These are phyloP conservation scores for Drosophila yakuba DNA, from an alignment of 1,140 invertebrate genomes.

Conservation along the genomic window DNA sequence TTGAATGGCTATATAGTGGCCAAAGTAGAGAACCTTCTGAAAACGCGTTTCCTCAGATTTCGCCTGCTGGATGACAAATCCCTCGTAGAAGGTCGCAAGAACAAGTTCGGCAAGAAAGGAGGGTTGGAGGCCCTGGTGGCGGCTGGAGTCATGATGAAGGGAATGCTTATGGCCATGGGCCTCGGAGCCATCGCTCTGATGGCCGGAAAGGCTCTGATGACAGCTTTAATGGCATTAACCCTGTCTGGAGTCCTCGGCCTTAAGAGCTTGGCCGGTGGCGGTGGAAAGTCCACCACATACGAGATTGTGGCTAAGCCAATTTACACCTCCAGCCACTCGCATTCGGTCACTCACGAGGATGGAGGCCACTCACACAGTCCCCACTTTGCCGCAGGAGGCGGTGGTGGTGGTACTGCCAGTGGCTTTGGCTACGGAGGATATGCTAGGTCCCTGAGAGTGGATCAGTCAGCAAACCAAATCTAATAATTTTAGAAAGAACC, in stretches of 20 bases:
- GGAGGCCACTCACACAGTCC: conserved; percentile 85
- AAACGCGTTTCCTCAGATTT: conserved; percentile 90
- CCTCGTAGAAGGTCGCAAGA: conserved; percentile 87
- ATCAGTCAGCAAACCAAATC: conserved; percentile 57
- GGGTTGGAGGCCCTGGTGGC: conserved; percentile 87
- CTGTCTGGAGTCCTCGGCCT: conserved; percentile 91
- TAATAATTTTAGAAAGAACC: conserved; percentile 32
- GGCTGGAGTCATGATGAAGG: conserved; percentile 88
- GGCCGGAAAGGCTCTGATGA: conserved; percentile 94
- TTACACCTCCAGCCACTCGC: conserved; percentile 89
- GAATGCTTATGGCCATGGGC: conserved; percentile 90
- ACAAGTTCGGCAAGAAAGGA: conserved; percentile 86
- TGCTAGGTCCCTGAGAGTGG: conserved; percentile 77
- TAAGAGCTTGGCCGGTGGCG: conserved; percentile 89
- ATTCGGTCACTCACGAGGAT: conserved; percentile 89
- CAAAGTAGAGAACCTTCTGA: conserved; percentile 89
- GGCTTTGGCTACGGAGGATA: conserved; percentile 86
- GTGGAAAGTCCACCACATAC: conserved; percentile 91
- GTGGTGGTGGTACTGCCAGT: conserved; percentile 86
- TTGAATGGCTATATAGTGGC: conserved; percentile 90
- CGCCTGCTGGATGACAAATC: conserved; percentile 88
- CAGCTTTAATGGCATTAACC: conserved; percentile 91
- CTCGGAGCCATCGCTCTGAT: conserved; percentile 91
- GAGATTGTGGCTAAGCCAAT: conserved; percentile 93
- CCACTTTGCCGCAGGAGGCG: conserved; percentile 87